Evolutionary conservation across 2,113 vertebrate genomes (phyloP).

Genomic region (Gila orcuttii): DNA sequence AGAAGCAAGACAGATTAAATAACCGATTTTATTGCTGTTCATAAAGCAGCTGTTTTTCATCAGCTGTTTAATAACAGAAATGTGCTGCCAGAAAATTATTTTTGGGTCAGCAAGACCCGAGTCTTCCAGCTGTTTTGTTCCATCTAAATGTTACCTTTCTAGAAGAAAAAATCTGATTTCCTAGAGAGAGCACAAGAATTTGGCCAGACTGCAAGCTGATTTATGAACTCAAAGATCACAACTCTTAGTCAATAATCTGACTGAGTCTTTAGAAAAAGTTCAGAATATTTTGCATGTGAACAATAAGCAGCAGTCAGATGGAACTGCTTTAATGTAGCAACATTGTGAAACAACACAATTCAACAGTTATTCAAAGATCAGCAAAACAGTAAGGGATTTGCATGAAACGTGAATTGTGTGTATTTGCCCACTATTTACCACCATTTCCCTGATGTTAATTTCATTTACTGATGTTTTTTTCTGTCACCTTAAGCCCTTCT

Average conservation of each 20-base stretch:
- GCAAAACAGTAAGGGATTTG: conserved; percentile 7
- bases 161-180: conserved; percentile 31
- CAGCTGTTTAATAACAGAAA: conserved; percentile 31
- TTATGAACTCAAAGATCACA: conserved; percentile 45
- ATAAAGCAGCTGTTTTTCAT: conserved; percentile 35
- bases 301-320: not conserved
- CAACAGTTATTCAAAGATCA: not conserved
- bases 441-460: not conserved
- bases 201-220: conserved; percentile 27
- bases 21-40: conserved; percentile 20
- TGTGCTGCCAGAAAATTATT: conserved; percentile 38
- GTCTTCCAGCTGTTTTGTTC: not conserved
- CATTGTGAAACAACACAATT: not conserved
- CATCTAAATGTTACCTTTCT: conserved; percentile 9
- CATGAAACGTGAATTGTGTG: not conserved
- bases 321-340: not conserved
- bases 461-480: not conserved
- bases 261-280: not conserved
- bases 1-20: conserved; percentile 10
- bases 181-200: conserved; percentile 45
- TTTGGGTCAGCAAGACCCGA: conserved; percentile 20
- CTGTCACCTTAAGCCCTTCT: not conserved
- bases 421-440: not conserved
- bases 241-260: conserved; percentile 11
- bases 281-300: conserved; percentile 32